A percentile compares a stretch with the other conserved stretches of the same genome.
phyloP scores from a whole-genome alignment of 2,113 vertebrate genomes.

The Heterotis niloticus region DNA sequence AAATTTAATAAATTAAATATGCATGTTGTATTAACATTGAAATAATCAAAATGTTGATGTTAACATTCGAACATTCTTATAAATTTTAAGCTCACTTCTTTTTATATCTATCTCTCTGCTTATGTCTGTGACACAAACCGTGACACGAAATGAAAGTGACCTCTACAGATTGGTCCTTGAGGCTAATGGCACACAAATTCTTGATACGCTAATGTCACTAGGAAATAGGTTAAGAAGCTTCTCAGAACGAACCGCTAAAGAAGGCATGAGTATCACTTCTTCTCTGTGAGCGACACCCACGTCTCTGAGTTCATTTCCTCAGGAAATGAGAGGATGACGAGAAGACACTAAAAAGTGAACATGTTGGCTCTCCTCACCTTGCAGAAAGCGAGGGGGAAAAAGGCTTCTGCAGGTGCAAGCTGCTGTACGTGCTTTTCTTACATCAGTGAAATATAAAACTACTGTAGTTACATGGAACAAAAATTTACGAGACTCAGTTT shows the following conservation, averaged over 20 bases:
- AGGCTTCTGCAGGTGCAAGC: background rate
- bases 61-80: too few species aligned
- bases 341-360: background rate
- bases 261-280: constrained; percentile 15
- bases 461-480: background rate
- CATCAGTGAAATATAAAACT: too few species aligned
- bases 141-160: too few species aligned
- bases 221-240: background rate
- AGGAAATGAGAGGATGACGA: background rate
- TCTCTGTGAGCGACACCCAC: background rate
- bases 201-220: background rate
- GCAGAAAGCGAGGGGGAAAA: background rate
- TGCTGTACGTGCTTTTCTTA: background rate
- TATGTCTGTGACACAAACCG: too few species aligned
- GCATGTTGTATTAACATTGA: too few species aligned
- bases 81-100: background rate
- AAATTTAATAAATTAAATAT: too few species aligned
- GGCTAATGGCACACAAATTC: too few species aligned
- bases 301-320: background rate
- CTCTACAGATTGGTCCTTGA: too few species aligned
- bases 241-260: background rate
- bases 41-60: too few species aligned
- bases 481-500: background rate
- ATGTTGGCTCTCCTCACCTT: background rate
- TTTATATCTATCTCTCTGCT: background rate